These are phyloP conservation scores for Neodiprion virginianus DNA, from an alignment of 1,140 invertebrate genomes.

Conservation along the genomic window DNA sequence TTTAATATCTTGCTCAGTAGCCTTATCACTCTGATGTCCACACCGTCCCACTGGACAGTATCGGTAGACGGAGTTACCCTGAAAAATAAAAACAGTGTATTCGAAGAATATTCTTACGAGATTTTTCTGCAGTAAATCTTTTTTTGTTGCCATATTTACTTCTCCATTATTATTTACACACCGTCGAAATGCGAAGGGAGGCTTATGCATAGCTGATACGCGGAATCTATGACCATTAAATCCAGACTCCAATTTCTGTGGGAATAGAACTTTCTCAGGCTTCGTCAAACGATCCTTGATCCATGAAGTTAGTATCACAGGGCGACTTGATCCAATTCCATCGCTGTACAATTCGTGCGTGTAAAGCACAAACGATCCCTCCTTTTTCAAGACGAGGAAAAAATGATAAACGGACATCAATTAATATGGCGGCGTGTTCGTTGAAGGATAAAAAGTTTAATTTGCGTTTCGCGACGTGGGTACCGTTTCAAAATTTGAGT, in stretches of 20 bases:
- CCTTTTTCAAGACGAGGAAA: slow-evolving; percentile 54
- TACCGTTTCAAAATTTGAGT: slow-evolving; percentile 1
- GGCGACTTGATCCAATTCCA: slow-evolving; percentile 69
- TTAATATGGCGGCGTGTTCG: slow-evolving; percentile 4
- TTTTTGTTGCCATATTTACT: background rate
- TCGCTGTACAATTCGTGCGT: slow-evolving; percentile 74
- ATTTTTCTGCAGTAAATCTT: slow-evolving; percentile 17
- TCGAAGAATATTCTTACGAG: slow-evolving; percentile 35
- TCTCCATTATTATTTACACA: slow-evolving; percentile 39
- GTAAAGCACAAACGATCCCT: slow-evolving; percentile 72
- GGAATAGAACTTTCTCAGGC: slow-evolving; percentile 67
- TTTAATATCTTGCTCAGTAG: slow-evolving; percentile 69
- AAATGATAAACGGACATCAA: slow-evolving; percentile 13
- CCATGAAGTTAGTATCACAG: slow-evolving; percentile 73
- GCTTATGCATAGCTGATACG: slow-evolving; percentile 70
- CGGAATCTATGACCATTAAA: slow-evolving; percentile 76
- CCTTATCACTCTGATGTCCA: slow-evolving; percentile 70
- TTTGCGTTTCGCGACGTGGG: slow-evolving; percentile 2
- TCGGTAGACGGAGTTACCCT: slow-evolving; percentile 54
- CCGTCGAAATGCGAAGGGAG: slow-evolving; percentile 73
- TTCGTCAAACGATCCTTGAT: slow-evolving; percentile 67
- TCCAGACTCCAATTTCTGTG: slow-evolving; percentile 69
- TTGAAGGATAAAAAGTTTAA: background rate
- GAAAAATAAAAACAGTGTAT: slow-evolving; percentile 35
- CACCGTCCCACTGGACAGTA: slow-evolving; percentile 69